Evolutionary conservation across 2,113 vertebrate species (phyloP).

Genomic region (Condylura cristata): DNA sequence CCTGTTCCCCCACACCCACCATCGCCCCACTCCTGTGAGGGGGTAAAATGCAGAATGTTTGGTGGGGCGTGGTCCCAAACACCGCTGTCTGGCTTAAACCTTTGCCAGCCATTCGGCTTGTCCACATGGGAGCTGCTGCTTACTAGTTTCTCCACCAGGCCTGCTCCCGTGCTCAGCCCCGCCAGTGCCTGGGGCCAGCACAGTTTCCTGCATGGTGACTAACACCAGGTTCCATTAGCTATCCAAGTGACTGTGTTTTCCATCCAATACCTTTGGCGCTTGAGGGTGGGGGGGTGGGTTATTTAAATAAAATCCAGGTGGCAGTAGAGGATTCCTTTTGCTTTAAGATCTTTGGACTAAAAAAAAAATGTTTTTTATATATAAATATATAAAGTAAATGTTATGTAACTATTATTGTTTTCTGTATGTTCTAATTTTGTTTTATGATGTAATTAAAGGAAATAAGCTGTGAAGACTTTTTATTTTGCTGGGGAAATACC

Average conservation of each 20-base stretch:
- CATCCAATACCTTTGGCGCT: constrained; percentile 11
- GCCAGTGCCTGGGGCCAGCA: neutral
- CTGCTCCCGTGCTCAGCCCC: constrained; percentile 16
- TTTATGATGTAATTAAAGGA: constrained; percentile 83
- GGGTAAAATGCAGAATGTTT: neutral
- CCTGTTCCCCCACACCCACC: neutral
- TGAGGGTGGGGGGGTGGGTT: constrained; percentile 35
- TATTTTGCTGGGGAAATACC: constrained; percentile 67
- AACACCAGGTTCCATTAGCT: constrained; percentile 40
- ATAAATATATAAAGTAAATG: constrained; percentile 81
- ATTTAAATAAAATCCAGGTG: constrained; percentile 74
- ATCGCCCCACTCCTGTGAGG: neutral
- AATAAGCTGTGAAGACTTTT: constrained; percentile 79
- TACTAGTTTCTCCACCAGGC: constrained; percentile 30
- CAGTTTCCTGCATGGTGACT: neutral
- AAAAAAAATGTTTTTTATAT: constrained; percentile 72
- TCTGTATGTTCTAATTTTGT: constrained; percentile 81
- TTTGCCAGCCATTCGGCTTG: neutral
- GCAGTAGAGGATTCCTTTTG: constrained; percentile 78
- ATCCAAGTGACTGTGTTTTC: constrained; percentile 58
- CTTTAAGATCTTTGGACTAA: constrained; percentile 80
- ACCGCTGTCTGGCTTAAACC: neutral
- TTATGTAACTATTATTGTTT: constrained; percentile 82
- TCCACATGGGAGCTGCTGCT: constrained; percentile 7
- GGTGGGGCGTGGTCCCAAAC: neutral